Percentiles rank a stretch among this genome's conserved stretches.
phyloP scores from a whole-genome alignment of 2,113 vertebrate genomes.

The Campylomormyrus numenius region DNA sequence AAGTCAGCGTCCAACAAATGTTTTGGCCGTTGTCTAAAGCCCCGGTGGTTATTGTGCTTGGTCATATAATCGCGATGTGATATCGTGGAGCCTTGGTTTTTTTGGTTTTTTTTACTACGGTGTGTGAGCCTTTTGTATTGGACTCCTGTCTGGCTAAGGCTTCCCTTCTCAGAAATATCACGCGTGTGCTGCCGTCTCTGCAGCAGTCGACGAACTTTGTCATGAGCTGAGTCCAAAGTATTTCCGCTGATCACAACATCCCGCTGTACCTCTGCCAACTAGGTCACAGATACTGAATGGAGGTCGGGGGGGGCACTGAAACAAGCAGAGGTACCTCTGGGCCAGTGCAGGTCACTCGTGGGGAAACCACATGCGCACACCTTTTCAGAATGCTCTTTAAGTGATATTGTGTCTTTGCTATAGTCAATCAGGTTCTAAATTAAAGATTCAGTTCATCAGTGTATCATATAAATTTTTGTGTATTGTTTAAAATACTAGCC shows the following conservation, averaged over 20 bases:
- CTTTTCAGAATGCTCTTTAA: neutral
- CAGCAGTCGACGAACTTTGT: neutral
- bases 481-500: neutral
- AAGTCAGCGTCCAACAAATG: neutral
- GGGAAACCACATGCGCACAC: neutral
- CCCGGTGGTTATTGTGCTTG: neutral
- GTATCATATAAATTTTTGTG: neutral
- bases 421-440: neutral
- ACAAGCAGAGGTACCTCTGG: neutral
- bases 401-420: neutral
- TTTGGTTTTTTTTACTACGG: neutral
- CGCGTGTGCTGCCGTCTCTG: no score
- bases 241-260: slow-evolving; percentile 19
- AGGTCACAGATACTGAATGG: slow-evolving; percentile 17
- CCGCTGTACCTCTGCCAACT: slow-evolving; percentile 16
- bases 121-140: neutral
- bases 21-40: neutral
- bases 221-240: slow-evolving; percentile 6
- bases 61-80: neutral
- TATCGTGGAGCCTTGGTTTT: neutral
- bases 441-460: neutral
- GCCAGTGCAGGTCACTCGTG: neutral
- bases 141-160: neutral
- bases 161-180: neutral
- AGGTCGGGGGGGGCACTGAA: neutral